Percentiles rank a stretch among this genome's conserved stretches.
phyloP scores from a whole-genome alignment of 2,113 vertebrate genomes.

The Pithys albifrons region DNA sequence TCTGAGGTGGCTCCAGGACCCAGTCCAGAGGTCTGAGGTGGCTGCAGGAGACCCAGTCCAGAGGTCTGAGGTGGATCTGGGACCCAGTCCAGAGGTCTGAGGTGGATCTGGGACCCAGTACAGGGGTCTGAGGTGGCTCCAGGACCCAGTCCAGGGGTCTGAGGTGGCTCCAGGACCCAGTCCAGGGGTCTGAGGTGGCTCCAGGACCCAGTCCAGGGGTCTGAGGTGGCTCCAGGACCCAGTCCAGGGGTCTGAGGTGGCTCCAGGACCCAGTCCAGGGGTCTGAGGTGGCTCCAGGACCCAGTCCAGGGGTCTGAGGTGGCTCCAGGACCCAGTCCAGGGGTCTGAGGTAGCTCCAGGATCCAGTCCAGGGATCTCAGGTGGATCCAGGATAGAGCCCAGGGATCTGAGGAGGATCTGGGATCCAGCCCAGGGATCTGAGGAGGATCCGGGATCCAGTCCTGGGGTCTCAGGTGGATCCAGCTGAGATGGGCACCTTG shows the following conservation, averaged over 20 bases:
- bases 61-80: accelerated
- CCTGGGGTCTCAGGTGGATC: not conserved
- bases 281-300: not conserved
- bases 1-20: not conserved
- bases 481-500: not conserved
- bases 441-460: not conserved
- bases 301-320: not conserved
- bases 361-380: not conserved
- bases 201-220: not conserved
- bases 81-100: not conserved
- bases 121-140: not conserved
- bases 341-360: not conserved
- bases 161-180: not conserved
- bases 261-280: not conserved
- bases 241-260: not conserved
- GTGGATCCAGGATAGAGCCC: no score
- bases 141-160: not conserved
- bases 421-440: not conserved
- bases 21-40: not conserved
- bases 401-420: not conserved
- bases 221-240: not conserved
- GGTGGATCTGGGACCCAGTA: not conserved
- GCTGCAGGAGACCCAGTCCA: not conserved
- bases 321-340: not conserved
- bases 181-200: not conserved